Evolutionary conservation across 2,113 vertebrate genomes (phyloP).

Genomic region (Petrocephalus microphthalmus): DNA sequence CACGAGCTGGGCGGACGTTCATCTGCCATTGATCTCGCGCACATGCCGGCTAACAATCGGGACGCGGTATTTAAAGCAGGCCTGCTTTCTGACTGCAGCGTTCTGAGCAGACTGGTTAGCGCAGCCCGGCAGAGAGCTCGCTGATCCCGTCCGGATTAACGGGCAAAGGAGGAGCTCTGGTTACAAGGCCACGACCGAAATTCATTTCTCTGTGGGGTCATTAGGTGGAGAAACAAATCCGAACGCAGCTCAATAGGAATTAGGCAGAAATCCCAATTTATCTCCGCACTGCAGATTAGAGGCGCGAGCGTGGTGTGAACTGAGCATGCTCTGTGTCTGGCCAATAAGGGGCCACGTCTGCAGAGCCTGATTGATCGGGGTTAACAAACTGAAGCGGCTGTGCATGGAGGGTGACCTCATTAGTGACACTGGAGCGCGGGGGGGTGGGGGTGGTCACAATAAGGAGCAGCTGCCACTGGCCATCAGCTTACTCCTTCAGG

Average conservation of each 20-base stretch:
- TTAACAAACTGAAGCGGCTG: background rate
- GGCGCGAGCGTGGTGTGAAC: background rate
- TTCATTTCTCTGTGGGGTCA: background rate
- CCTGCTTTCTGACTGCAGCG: background rate
- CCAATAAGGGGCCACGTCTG: background rate
- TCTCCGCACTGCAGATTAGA: background rate
- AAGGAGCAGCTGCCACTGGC: background rate
- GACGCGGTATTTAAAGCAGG: background rate
- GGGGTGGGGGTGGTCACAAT: background rate
- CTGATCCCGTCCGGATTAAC: background rate
- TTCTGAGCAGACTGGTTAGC: background rate
- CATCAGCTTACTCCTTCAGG: too few relatives aligned
- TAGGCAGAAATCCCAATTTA: slow-evolving; percentile 9
- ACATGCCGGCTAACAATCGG: background rate
- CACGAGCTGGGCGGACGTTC: background rate
- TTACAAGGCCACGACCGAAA: background rate
- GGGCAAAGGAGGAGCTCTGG: background rate
- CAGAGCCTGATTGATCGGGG: background rate
- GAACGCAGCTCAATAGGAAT: background rate
- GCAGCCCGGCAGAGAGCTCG: background rate
- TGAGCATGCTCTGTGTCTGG: background rate
- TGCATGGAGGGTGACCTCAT: background rate
- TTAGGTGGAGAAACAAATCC: background rate
- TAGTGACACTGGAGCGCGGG: background rate
- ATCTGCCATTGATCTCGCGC: background rate